Evolutionary conservation across 2,113 vertebrate genomes (phyloP).

Genomic region (Electrona antarctica): DNA sequence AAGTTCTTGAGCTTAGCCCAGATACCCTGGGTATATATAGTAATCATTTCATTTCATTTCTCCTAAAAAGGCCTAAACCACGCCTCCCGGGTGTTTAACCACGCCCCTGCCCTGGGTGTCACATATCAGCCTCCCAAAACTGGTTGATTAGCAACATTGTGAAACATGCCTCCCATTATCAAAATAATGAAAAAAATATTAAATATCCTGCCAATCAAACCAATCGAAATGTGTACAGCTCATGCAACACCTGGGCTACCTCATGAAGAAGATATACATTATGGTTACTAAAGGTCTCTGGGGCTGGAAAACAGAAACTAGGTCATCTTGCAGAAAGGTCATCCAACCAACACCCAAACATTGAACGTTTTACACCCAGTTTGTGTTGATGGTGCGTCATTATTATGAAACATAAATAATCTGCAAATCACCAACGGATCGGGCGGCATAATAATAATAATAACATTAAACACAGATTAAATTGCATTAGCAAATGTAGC

Average conservation of each 20-base stretch:
- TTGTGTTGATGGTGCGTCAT: no score
- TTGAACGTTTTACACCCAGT: no score
- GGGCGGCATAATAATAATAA: background rate
- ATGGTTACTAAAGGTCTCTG: background rate
- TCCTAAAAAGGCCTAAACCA: slow-evolving; percentile 9
- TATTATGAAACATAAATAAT: no score
- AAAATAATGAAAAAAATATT: background rate
- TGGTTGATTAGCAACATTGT: background rate
- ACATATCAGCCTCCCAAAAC: slow-evolving; percentile 15
- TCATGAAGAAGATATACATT: background rate
- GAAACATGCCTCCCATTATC: background rate
- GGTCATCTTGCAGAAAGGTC: slow-evolving; percentile 10
- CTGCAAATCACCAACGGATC: background rate
- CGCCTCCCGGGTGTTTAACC: slow-evolving; percentile 15
- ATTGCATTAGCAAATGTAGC: no score
- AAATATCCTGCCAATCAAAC: no score
- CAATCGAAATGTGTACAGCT: no score
- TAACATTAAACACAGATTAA: no score
- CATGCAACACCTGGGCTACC: no score
- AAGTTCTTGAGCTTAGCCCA: background rate
- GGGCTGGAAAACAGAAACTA: slow-evolving; percentile 20
- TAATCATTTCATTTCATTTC: no score
- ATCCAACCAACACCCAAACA: background rate
- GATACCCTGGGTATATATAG: no score
- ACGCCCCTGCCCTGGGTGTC: slow-evolving; percentile 49